Conservation (phyloP, 2,888 invertebrate species). For the Chrysodeixis includens region DNA sequence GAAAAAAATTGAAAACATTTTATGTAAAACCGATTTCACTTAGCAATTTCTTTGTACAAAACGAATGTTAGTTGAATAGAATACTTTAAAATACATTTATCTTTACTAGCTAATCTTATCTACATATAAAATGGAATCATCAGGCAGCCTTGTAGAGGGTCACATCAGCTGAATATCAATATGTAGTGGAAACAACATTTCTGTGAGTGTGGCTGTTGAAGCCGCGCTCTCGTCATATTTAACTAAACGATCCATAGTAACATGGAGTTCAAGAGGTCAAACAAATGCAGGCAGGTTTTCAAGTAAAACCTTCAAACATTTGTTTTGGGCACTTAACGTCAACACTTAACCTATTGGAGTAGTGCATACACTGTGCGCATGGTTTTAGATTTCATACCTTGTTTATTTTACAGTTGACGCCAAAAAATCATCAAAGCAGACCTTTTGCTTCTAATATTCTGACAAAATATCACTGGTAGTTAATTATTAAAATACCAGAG, state of each 20-base stretch:
- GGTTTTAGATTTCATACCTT: background rate
- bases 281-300: slow-evolving; percentile 1
- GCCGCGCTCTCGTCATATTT: background rate
- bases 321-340: background rate
- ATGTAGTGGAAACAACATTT: slow-evolving; percentile 6
- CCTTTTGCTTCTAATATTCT: background rate
- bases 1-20: background rate
- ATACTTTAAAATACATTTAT: slow-evolving; percentile 9
- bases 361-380: background rate
- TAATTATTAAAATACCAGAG: background rate
- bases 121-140: slow-evolving; percentile 14
- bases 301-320: background rate
- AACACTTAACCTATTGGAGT: background rate
- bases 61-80: background rate
- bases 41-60: slow-evolving; percentile 26
- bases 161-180: background rate
- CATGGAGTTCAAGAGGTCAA: background rate
- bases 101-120: slow-evolving; percentile 3
- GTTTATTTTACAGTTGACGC: background rate
- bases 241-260: background rate
- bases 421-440: background rate
- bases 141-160: slow-evolving; percentile 11
- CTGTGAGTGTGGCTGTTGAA: slow-evolving; percentile 2
- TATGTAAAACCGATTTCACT: slow-evolving; percentile 1
- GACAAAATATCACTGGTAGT: background rate